phyloP scores from a whole-genome alignment of 1,140 invertebrate genomes.

The Calycopis cecrops region DNA sequence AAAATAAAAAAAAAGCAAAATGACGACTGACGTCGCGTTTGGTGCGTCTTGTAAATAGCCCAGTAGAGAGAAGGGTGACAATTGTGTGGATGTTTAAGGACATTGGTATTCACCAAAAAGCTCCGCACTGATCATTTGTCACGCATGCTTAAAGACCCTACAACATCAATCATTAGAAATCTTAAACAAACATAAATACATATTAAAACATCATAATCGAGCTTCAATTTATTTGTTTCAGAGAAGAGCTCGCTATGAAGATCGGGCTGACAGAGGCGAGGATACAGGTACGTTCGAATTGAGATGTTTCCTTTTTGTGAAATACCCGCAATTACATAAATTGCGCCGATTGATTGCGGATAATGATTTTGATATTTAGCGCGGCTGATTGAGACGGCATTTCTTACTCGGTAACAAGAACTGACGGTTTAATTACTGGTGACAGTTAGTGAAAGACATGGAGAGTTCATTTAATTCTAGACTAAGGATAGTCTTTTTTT shows the following conservation, averaged over 20 bases:
- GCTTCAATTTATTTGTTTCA: slow-evolving; percentile 76
- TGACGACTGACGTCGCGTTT: no score
- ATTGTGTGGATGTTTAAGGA: no score
- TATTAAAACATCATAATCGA: slow-evolving; percentile 15
- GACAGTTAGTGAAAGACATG: background rate
- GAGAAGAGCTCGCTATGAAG: slow-evolving; percentile 98
- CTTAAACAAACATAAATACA: background rate
- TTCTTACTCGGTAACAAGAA: background rate
- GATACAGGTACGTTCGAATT: slow-evolving; percentile 87
- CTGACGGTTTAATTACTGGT: slow-evolving; percentile 2
- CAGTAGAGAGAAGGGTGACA: no score
- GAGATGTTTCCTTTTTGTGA: slow-evolving; percentile 21
- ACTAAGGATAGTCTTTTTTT: no score
- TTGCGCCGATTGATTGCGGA: slow-evolving; percentile 22
- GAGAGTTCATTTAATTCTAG: no score
- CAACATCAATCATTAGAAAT: no score
- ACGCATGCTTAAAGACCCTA: no score
- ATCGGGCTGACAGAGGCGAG: slow-evolving; percentile 97
- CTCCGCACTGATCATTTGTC: no score
- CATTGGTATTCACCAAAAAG: no score
- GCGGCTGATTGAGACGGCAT: background rate
- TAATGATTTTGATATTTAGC: background rate
- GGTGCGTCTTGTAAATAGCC: no score
- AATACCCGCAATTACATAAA: slow-evolving; percentile 24
- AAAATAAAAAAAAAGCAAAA: no score